Conservation (phyloP, 2,888 invertebrate genomes). For the Epistrophe grossulariae region DNA sequence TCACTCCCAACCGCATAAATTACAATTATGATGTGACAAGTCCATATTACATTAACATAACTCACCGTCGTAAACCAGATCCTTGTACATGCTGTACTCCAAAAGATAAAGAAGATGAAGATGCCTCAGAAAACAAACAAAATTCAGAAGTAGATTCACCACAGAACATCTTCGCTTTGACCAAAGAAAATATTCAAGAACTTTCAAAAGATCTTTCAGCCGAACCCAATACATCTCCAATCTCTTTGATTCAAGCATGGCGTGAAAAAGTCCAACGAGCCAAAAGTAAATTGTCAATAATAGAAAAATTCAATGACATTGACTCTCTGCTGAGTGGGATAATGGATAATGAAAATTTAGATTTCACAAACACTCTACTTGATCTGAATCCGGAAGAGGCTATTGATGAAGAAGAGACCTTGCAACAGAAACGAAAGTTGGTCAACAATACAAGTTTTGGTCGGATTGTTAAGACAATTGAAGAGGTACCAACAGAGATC, state of each 20-base stretch:
- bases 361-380: constrained; percentile 79
- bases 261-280: constrained; percentile 82
- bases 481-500: constrained; percentile 76
- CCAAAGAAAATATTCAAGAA: constrained; percentile 80
- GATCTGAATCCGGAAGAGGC: constrained; percentile 61
- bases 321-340: constrained; percentile 80
- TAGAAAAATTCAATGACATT: constrained; percentile 79
- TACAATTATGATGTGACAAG: constrained; percentile 83
- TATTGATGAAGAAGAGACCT: constrained; percentile 54
- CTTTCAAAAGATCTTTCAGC: constrained; percentile 76
- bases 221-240: constrained; percentile 77
- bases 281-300: constrained; percentile 79
- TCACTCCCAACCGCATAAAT: constrained; percentile 80
- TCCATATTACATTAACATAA: constrained; percentile 83
- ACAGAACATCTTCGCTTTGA: constrained; percentile 80
- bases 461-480: constrained; percentile 77
- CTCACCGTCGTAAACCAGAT: constrained; percentile 80
- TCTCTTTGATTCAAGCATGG: constrained; percentile 81
- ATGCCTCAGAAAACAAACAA: constrained; percentile 35
- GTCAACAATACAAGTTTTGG: constrained; percentile 77
- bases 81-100: constrained; percentile 45
- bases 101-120: constrained; percentile 3
- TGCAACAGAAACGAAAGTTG: constrained; percentile 38
- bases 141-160: constrained; percentile 3
- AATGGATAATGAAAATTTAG: constrained; percentile 79